Conservation (phyloP, 2,888 invertebrate genomes). For the Dicyrtomina minuta region DNA sequence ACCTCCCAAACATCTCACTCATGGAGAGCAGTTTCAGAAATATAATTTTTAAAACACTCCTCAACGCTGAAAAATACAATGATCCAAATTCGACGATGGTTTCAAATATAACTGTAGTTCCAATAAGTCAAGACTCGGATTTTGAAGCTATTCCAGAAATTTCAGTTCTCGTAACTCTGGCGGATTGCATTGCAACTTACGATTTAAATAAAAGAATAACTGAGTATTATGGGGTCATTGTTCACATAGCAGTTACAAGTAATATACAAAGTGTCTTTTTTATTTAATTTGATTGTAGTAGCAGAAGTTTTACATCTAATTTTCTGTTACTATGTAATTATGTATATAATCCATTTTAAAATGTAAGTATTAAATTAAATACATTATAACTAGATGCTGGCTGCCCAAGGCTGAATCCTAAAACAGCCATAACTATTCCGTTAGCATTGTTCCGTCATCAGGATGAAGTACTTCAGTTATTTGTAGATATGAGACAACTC, state of each 20-base stretch:
- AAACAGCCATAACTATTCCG: constrained; percentile 71
- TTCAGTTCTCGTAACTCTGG: constrained; percentile 38
- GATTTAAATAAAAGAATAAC: constrained; percentile 36
- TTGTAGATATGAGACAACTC: constrained; percentile 68
- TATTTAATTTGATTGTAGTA: too few species aligned
- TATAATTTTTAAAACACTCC: constrained; percentile 14
- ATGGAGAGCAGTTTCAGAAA: constrained; percentile 27
- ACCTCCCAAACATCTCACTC: constrained; percentile 7
- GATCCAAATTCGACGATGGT: constrained; percentile 10
- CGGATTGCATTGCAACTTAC: constrained; percentile 42
- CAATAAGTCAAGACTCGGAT: constrained; percentile 15
- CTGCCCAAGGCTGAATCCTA: constrained; percentile 71
- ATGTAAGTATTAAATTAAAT: neutral
- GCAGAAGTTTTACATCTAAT: too few species aligned
- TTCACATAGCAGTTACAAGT: constrained; percentile 51
- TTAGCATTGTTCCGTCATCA: constrained; percentile 60
- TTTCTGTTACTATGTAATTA: too few species aligned
- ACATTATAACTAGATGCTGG: constrained; percentile 70
- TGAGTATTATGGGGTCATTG: constrained; percentile 36
- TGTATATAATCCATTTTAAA: neutral
- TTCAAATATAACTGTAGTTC: constrained; percentile 31
- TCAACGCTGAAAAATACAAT: neutral
- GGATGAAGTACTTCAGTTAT: constrained; percentile 74
- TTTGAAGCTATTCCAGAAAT: constrained; percentile 34
- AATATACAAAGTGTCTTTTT: neutral